Base-by-base conservation (phyloP, 1,140 invertebrate species). In the Drosophila funebris region DNA sequence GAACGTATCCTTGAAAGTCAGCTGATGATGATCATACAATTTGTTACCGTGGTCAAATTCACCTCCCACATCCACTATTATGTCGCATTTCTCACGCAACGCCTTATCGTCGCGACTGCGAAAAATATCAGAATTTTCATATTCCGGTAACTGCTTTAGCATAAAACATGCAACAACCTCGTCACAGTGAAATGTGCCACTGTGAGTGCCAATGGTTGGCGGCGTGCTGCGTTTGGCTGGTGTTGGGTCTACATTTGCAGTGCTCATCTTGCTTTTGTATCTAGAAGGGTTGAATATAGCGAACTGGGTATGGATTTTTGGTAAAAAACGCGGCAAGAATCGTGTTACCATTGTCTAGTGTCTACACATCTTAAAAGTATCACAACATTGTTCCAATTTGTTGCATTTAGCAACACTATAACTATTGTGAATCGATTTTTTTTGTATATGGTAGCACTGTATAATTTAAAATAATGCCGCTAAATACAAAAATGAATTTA, bases 11-110 rank as follows among this genome's bases (percentile, higher is more conserved):
- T 90, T 92, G 66, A 95, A 95, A 33, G 93, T 93, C 92, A 95
- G 95, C 92, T 99, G 98, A 92, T 99, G 99, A 93, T 99, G 99
- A 93, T 99, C 99, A 93, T 96, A 99, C 80, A 96, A 93, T 67
- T 96, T 93, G 44, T 88, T 95, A 1, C 92, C 90, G 48, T 95
- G 95, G 93, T 99, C 94, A 92, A 96, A 99, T 13, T 95, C 94
- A 4, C 94, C 95, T n/a, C 99, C 99, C 22, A 99, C 98, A 93
- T 99, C 99, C 3, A 99, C 95, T 16, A 99, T 97, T 76, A 99
- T 95, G 90, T 99, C 97, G 93, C 98, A 99, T n/a, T 81, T 88
- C 4, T 94, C 94, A 9, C 96, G 93, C 39, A 99, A 93, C 68
- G 96, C 87, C 7, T 92, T 85, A 36, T 73, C 60, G 78, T 95